Evolutionary conservation across 1,140 invertebrate species (phyloP), one percentile per base, ranked within the genome.

Genomic region (Aphaenogaster ashmeadi): DNA sequence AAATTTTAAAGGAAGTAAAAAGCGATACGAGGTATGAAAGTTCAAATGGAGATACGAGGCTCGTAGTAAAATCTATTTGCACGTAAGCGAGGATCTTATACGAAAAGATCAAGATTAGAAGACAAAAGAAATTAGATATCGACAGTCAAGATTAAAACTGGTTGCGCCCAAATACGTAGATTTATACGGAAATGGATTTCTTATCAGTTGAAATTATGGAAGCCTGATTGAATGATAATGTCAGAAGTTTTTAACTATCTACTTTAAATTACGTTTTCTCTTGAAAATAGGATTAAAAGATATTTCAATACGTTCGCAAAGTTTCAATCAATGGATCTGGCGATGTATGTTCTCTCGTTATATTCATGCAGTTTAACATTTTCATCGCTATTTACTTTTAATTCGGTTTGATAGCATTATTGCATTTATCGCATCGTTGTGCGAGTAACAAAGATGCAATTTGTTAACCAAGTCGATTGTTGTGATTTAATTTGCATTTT

Each of bases 301-400:
- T 58, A 66, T 52, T 41, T 33, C n/a, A 41, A 11, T 41, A 72
- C 36, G 13, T 21, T 71, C 15, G 36, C 15, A 9, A 44, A 44
- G 33, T 56, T 69, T 71, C 4, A 38, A 54, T 41, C 54, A 67
- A 7, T 50, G 33, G 77, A 47, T 52, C 21, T 56, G 21, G 60
- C 62, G 56, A 38, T 54, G 38, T 74, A 36, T 38, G 1, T 36
- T 47, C 11, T 52, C 11, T 11, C 54, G 41, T 64, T 78, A 52
- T 64, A 27, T 33, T 38, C 27, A 8, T 11, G 36, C 13, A 47
- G 38, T 36, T 50, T 27, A 44, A 83, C 27, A 13, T 75, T 64
- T 74, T 52, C 9, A 81, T 56, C 21, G 38, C 64, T 78, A 78
- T 79, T 79, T 86, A 41, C 8, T 33, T 54, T 86, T 66, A 66